A percentile compares a stretch with the other conserved stretches of the same genome.
phyloP scores from a whole-genome alignment of 2,888 invertebrate species.

The Drosophila robusta region DNA sequence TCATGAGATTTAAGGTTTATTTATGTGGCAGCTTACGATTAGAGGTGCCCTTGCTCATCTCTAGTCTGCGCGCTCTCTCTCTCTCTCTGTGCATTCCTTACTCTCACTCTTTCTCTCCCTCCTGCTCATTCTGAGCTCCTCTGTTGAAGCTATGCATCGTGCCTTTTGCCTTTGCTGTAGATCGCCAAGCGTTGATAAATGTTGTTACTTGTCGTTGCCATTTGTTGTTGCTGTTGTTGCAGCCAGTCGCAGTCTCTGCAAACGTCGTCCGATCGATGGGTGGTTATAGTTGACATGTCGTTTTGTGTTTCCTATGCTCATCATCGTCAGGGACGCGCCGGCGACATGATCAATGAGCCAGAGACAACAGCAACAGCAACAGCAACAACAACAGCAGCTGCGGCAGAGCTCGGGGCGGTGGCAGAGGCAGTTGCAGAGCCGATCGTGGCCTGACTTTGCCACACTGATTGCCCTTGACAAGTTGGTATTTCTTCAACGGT shows the following conservation, averaged over 20 bases:
- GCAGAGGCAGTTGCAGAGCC: conserved; percentile 17
- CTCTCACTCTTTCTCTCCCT: conserved; percentile 9
- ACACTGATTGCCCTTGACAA: conserved; percentile 72
- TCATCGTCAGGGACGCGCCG: conserved; percentile 53
- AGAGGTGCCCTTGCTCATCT: no score
- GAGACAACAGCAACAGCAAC: conserved; percentile 22
- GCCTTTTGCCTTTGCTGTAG: conserved; percentile 71
- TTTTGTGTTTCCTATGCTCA: conserved; percentile 67
- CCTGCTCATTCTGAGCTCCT: conserved; percentile 3
- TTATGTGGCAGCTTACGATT: no score
- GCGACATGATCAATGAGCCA: conserved; percentile 59
- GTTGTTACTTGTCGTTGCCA: conserved; percentile 77
- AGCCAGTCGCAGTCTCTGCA: conserved; percentile 36
- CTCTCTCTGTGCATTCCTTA: conserved; percentile 1
- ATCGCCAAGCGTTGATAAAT: conserved; percentile 80
- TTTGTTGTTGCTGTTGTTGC: conserved; percentile 27
- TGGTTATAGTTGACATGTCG: conserved; percentile 82
- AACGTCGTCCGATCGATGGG: conserved; percentile 79
- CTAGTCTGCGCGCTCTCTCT: no score
- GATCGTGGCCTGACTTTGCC: conserved; percentile 50
- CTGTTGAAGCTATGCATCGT: conserved; percentile 54
- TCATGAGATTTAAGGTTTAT: no score
- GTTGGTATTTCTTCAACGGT: conserved; percentile 69
- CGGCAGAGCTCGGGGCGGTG: not conserved
- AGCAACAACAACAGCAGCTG: no score